Evolutionary conservation across 2,888 invertebrate species (phyloP).

Genomic region (Sinotaia quadrata): DNA sequence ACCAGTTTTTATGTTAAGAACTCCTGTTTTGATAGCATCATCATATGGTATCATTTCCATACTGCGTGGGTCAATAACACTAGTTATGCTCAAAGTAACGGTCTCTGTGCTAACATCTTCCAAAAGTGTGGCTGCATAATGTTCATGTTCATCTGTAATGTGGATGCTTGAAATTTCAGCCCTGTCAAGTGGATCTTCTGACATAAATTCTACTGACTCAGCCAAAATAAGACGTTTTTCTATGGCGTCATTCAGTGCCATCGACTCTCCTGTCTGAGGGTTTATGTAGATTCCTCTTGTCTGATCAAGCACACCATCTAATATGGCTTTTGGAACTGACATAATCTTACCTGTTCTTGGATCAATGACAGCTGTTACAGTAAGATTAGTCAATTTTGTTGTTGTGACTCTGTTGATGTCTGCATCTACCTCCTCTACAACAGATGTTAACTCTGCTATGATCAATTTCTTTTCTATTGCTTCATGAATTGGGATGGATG

Average conservation of each 20-base stretch:
- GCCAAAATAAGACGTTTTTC: slow-evolving; percentile 81
- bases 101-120: slow-evolving; percentile 68
- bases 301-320: slow-evolving; percentile 89
- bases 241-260: slow-evolving; percentile 84
- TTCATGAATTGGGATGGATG: slow-evolving; percentile 84
- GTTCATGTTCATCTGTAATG: slow-evolving; percentile 74
- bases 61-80: slow-evolving; percentile 80
- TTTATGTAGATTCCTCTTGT: slow-evolving; percentile 81
- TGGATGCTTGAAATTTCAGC: slow-evolving; percentile 77
- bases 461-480: slow-evolving; percentile 87
- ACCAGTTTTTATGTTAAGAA: slow-evolving; percentile 82
- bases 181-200: slow-evolving; percentile 73
- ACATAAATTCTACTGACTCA: slow-evolving; percentile 76
- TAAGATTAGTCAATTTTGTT: slow-evolving; percentile 64
- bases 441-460: slow-evolving; percentile 61
- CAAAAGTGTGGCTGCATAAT: slow-evolving; percentile 75
- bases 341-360: slow-evolving; percentile 79
- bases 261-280: slow-evolving; percentile 76
- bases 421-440: slow-evolving; percentile 84
- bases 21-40: slow-evolving; percentile 91
- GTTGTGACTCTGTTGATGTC: slow-evolving; percentile 83
- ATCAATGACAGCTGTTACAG: slow-evolving; percentile 78
- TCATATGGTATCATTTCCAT: slow-evolving; percentile 83
- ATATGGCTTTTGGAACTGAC: slow-evolving; percentile 92
- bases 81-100: slow-evolving; percentile 62